Evolutionary conservation across 1,140 invertebrate genomes (phyloP).

Genomic region (Trialeurodes vaporariorum): DNA sequence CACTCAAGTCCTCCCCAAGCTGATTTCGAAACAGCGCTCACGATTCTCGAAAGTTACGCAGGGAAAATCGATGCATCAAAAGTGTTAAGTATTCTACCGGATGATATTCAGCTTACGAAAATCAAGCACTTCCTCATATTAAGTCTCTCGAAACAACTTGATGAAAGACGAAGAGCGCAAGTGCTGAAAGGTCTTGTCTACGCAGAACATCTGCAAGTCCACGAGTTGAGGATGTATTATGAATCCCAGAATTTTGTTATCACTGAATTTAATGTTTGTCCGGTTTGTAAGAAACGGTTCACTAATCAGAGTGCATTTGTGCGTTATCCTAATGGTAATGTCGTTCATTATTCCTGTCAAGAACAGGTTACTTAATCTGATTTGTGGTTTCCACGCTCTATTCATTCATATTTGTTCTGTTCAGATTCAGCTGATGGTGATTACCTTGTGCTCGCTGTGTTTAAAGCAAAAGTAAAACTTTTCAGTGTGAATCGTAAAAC

Average conservation of each 20-base stretch:
- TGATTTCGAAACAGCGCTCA: conserved; percentile 63
- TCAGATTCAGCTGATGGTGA: too few species aligned
- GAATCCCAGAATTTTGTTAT: conserved; percentile 71
- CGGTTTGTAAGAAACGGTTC: conserved; percentile 84
- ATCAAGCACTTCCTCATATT: conserved; percentile 66
- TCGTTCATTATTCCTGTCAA: conserved; percentile 80
- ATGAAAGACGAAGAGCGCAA: conserved; percentile 55
- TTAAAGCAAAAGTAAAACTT: too few species aligned
- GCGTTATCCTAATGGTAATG: conserved; percentile 78
- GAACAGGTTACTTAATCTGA: conserved; percentile 8
- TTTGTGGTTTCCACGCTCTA: too few species aligned
- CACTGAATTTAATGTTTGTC: conserved; percentile 76
- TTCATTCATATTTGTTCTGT: too few species aligned
- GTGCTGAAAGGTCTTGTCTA: conserved; percentile 69
- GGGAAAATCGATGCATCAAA: conserved; percentile 61
- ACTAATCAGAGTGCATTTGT: conserved; percentile 85
- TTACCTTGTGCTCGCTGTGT: too few species aligned
- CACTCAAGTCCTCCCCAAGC: conserved; percentile 43
- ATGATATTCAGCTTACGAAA: conserved; percentile 55
- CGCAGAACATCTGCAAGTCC: conserved; percentile 67
- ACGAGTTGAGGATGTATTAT: conserved; percentile 63
- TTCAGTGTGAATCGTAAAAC: too few species aligned
- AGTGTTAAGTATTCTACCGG: conserved; percentile 60
- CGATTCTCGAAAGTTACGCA: conserved; percentile 68
- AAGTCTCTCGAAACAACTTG: conserved; percentile 58